Conservation (phyloP, 1,140 invertebrate genomes). For the Ephestia elutella region DNA sequence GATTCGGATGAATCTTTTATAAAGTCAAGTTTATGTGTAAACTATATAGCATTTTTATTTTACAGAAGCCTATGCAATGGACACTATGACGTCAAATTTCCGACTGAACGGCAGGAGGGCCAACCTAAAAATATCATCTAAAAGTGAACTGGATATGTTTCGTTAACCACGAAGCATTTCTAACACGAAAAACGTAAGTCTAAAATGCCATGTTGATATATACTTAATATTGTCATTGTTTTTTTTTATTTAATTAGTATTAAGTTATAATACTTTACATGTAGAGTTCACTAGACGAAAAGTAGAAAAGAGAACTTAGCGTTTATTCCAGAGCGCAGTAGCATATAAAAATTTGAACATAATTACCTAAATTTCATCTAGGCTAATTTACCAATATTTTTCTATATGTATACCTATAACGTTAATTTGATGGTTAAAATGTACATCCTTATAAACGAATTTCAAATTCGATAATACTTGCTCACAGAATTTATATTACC, state of each 20-base stretch:
- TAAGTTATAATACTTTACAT: slow-evolving; percentile 60
- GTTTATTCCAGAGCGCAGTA: slow-evolving; percentile 25
- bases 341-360: slow-evolving; percentile 18
- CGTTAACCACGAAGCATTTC: slow-evolving; percentile 50
- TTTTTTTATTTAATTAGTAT: slow-evolving; percentile 66
- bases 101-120: slow-evolving; percentile 38
- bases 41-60: slow-evolving; percentile 5
- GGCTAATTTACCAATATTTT: slow-evolving; percentile 23
- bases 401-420: slow-evolving; percentile 23
- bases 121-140: slow-evolving; percentile 41
- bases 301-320: slow-evolving; percentile 43
- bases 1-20: slow-evolving; percentile 22
- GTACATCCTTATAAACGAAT: slow-evolving; percentile 34
- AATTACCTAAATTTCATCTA: slow-evolving; percentile 22
- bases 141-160: slow-evolving; percentile 46
- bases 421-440: slow-evolving; percentile 27
- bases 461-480: slow-evolving; percentile 32
- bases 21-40: slow-evolving; percentile 6
- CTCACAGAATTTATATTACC: slow-evolving; percentile 18
- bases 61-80: slow-evolving; percentile 7
- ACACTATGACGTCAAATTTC: slow-evolving; percentile 10
- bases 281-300: slow-evolving; percentile 44
- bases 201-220: slow-evolving; percentile 58
- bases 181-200: slow-evolving; percentile 62
- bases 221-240: slow-evolving; percentile 71